Evolutionary conservation across 2,888 invertebrate species (phyloP), one percentile per base, ranked within the genome.

Genomic region (Dolichomitus sp.): DNA sequence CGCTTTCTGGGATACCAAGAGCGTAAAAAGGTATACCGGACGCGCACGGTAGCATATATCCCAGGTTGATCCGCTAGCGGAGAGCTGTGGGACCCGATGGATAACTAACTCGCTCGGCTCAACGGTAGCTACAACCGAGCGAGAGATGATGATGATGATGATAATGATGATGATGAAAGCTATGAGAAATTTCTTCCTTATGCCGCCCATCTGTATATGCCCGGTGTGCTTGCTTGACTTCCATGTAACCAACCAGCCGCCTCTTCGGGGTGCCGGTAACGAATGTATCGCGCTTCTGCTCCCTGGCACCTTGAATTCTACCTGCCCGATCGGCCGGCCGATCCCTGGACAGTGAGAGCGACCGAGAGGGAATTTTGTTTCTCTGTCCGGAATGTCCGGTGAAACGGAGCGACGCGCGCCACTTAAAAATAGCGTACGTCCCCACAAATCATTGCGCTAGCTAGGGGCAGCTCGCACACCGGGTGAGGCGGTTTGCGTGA

Each of bases 71-170:
- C 61, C 37, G 37, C 61, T 14, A 14, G 52, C 23, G 85, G 84
- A 85, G 87, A 89, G 88, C 88, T 84, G 61, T 57, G 63, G 70
- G 52, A 82, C 9, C 70, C 33, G 74, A 78, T 69, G 77, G 54
- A 74, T 73, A 77, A 81, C 61, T 77, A 90, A 90, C 88, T 86
- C 84, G 87, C 87, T 88, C 48, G 73, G 42, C 87, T 80, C 83
- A 83, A 89, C 89, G 85, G 89, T 89, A 89, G 89, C 89, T 42
- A 42, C 30, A 45, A 69, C 11, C 27, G 17, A 50, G 40, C 50
- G 52, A 68, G 52, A 63, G 80, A 80, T 57, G 45, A 65, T 52
- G 81, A 78, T 81, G 78, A 82, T 65, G 30, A 66, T n/a, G n/a
- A n/a, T n/a, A n/a, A n/a, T 66, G 66, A 70, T 59, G 81, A 81